Base-by-base conservation (phyloP, 1,140 invertebrate genomes). In the Drosophila parvula region DNA sequence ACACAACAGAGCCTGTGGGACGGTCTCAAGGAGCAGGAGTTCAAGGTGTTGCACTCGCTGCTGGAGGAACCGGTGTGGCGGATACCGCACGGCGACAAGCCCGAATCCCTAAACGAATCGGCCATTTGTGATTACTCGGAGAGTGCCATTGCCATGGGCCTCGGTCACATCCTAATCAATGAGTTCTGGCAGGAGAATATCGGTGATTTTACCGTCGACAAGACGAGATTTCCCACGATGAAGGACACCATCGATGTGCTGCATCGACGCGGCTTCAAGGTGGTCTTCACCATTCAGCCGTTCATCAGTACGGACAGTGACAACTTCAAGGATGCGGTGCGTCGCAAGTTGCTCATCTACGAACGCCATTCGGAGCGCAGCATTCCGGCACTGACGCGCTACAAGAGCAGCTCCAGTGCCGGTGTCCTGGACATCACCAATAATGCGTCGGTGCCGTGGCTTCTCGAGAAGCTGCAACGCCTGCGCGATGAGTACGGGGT, bases 381-480 rank as follows among this genome's bases (percentile, higher is more conserved):
- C 78, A 96, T 96, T 50, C 96, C 96, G 1, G 96, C 96, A 0
- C 88, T 97, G 27, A 96, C 96, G 0, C 93, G 95, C 48, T 97
- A 97, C 81, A 96, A 96, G 86, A 94, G 95, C 5, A 93, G 95
- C 40, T 94, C 94, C 43, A 97, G 96, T 85, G 96, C 95, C 30
- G 97, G 95, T 0, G 95, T 98, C 4, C 79, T 98, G 43, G 97
- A 98, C 88, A 94, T 97, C 4, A 98, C 97, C 0, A 97, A 97
- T 61, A 95, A 96, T 73, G 93, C 94, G 36, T 95, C 96, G 0
- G 91, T 96, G 2, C 94, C 95, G 0, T 99, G 98, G 98, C 93
- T 98, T 18, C 90, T 95, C 5, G 93, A 94, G 28, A 96, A 97
- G 89, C 92, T 99, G 2, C 94, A 95, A 71, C 92, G 93, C 2